phyloP scores from a whole-genome alignment of 1,140 invertebrate genomes.

The Maconellicoccus hirsutus region DNA sequence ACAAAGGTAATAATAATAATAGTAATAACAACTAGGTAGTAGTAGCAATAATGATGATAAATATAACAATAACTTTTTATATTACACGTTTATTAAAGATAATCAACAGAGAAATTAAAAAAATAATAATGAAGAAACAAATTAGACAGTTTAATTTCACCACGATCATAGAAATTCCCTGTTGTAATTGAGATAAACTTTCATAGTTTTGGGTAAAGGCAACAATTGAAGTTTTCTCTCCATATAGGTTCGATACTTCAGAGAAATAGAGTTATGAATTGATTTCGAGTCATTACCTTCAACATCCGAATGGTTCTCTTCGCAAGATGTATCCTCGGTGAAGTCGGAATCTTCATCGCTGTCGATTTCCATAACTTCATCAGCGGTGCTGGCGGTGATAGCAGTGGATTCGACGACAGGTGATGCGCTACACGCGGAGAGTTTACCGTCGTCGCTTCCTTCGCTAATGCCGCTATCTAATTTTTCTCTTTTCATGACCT shows the following conservation, averaged over 20 bases:
- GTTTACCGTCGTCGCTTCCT: conserved; percentile 12
- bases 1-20: too few species aligned
- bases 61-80: too few species aligned
- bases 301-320: not conserved
- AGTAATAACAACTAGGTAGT: too few species aligned
- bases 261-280: not conserved
- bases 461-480: conserved; percentile 5
- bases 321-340: not conserved
- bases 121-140: too few species aligned
- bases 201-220: not conserved
- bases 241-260: not conserved
- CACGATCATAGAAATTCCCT: not conserved
- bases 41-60: too few species aligned
- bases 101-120: too few species aligned
- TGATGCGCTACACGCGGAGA: not conserved
- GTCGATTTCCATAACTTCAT: not conserved
- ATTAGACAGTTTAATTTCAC: too few species aligned
- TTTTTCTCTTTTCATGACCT: not conserved
- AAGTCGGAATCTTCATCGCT: conserved; percentile 13
- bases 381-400: too few species aligned
- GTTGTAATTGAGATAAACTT: conserved; percentile 12
- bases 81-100: too few species aligned
- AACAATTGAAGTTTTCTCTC: not conserved
- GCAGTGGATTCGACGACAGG: not conserved
- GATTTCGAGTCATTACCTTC: not conserved